Evolutionary conservation across 2,888 invertebrate genomes (phyloP), one percentile per base, ranked within the genome.

Genomic region (Polymixis lichenea): DNA sequence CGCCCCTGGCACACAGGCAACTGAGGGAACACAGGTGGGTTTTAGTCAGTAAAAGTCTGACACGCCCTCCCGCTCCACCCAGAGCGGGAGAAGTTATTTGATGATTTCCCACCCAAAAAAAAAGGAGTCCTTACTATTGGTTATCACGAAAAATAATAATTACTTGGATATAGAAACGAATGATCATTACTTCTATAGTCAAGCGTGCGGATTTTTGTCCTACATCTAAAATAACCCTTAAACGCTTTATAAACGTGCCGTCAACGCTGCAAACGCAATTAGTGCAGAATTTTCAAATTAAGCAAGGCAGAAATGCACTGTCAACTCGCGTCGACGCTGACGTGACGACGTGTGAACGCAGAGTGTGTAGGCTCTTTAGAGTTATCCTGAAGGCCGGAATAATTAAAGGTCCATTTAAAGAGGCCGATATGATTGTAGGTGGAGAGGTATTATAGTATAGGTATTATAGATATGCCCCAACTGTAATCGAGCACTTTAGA

Each of bases 401-500:
- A 58, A 49, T n/a, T n/a, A n/a, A n/a, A 9, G 46, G 19, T 6
- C 15, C 2, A 70, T 49, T 56, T 19, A 13, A 67, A 25, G 28
- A 70, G 13, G 6, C 22, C 58, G 25, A 46, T 49, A 15, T 38
- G 53, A 65, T 55, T 25, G 32, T 53, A 13, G 56, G 15, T 78
- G 15, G 28, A 13, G 11, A 22, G 22, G 3, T 56, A 55, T 68
- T 13, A 66, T 51, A 49, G n/a, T 15, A 49, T 17, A 71, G 32
- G 2, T 66, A 25, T 43, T 38, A 49, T 22, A 61, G 46, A 3
- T 64, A 22, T 58, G 43, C 72, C 75, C 75, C 53, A 80, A 65
- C 66, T 61, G 32, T 56, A 56, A 61, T 75, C 25, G 11, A 46
- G 65, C 68, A 79, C 55, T 65, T 67, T 51, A 11, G 66, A 60